These are phyloP conservation scores for Prenolepis imparis DNA, from an alignment of 2,888 invertebrate species.

Conservation along the genomic window DNA sequence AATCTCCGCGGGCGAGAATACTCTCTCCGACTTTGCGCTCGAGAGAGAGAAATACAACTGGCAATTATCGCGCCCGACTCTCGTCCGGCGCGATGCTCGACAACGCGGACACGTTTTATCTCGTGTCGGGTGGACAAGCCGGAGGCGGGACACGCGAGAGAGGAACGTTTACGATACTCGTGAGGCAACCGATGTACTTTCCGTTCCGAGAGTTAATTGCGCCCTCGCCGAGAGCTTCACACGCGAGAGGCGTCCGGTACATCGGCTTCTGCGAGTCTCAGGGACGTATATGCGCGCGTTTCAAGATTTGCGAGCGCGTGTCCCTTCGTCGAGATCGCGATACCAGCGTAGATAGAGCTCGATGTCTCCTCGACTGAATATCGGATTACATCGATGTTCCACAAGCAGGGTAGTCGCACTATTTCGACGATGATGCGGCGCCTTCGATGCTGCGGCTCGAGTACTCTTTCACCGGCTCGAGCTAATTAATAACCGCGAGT, in stretches of 20 bases:
- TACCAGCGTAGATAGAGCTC: background rate
- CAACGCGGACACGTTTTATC: conserved; percentile 67
- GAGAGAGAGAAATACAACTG: conserved; percentile 43
- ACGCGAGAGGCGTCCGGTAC: conserved; percentile 52
- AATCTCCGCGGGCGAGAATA: conserved; percentile 37
- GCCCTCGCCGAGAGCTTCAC: conserved; percentile 51
- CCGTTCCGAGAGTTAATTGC: conserved; percentile 67
- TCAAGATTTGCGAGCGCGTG: conserved; percentile 13
- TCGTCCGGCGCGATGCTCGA: conserved; percentile 48
- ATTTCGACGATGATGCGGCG: conserved; percentile 6
- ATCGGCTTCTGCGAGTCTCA: conserved; percentile 45
- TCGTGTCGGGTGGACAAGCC: conserved; percentile 60
- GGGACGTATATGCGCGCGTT: conserved; percentile 22
- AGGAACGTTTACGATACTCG: conserved; percentile 58
- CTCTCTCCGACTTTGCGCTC: conserved; percentile 25
- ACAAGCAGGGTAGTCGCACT: background rate
- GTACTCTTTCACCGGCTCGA: conserved; percentile 49
- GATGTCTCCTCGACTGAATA: background rate
- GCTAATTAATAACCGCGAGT: conserved; percentile 84
- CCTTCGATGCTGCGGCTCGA: conserved; percentile 17
- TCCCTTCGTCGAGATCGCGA: conserved; percentile 46
- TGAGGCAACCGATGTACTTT: conserved; percentile 35
- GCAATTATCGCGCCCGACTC: conserved; percentile 55
- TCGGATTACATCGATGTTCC: conserved; percentile 40
- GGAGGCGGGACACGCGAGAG: conserved; percentile 63